Base-by-base conservation (phyloP, 2,113 vertebrate species). In the Ciconia stormi region DNA sequence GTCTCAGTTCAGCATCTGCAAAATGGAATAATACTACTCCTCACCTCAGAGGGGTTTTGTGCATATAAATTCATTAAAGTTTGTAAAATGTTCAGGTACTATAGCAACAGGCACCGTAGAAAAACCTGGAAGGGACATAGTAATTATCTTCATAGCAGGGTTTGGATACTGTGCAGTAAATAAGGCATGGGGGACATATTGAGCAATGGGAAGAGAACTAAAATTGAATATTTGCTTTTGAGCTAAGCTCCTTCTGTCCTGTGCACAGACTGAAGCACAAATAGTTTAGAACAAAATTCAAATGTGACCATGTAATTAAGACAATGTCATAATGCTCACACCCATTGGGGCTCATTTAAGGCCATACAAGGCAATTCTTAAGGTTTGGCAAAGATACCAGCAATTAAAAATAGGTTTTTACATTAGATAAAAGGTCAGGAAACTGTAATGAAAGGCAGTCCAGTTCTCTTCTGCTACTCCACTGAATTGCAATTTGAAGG, bases 361-460 rank as follows among this genome's bases (percentile, higher is more conserved):
- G 66, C 82, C 50, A 38, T 85, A 70, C 49, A 65, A 90, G 93
- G 84, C 87, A 91, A 86, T 96, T 95, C 96, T 94, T 96, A 91
- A 95, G 84, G 71, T 94, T 93, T 97, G 96, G 96, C 95, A 96
- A 93, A 96, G 90, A 77, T 50, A 88, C 27, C 17, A 50, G 84
- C 78, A 92, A 94, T 97, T 96, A 94, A 96, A 96, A 95, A 91
- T 85, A 91, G 84, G 53, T 62, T 96, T 96, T 93, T 90, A 86
- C 71, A 90, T 93, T 94, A 96, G 90, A 96, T 89, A 88, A 96
- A 96, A 95, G 96, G 95, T 97, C 82, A 97, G 96, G 66, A 96
- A 94, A 82, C 92, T 69, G 53, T 92, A 90, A 94, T 88, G 93
- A 95, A 96, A 91, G 74, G 85, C 92, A 93, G 90, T 58, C 52